These are phyloP conservation scores for Lasius platythorax DNA, from an alignment of 2,888 invertebrate genomes.

Conservation along the genomic window DNA sequence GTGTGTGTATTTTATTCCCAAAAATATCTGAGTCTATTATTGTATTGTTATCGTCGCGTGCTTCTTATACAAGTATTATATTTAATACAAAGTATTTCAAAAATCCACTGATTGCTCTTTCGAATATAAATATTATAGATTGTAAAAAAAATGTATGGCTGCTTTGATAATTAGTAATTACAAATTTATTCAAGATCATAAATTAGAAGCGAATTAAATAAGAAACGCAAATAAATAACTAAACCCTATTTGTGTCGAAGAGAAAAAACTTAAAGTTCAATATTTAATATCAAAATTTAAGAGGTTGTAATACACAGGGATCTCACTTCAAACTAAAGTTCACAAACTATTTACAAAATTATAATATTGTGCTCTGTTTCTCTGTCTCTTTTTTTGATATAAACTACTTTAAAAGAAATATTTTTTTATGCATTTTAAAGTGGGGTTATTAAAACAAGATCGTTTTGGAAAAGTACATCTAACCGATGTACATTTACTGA, in stretches of 20 bases:
- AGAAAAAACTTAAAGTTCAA: not conserved
- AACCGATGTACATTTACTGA: not conserved
- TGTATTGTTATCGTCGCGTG: no score
- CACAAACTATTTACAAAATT: not conserved
- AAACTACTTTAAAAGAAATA: not conserved
- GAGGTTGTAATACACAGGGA: not conserved
- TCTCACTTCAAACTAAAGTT: not conserved
- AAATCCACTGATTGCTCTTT: not conserved
- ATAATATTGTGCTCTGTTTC: not conserved
- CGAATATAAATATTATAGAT: not conserved
- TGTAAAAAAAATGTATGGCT: not conserved
- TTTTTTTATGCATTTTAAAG: not conserved
- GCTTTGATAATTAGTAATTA: not conserved
- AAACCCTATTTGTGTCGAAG: not conserved
- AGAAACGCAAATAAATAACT: not conserved
- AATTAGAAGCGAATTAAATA: not conserved
- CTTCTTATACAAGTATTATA: not conserved
- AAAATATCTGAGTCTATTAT: not conserved
- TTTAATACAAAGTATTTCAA: not conserved
- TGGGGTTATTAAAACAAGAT: not conserved
- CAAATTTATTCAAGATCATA: conserved; percentile 3
- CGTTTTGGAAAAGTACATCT: not conserved
- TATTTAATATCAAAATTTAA: not conserved
- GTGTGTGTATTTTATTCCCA: not conserved
- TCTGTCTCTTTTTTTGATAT: not conserved